Conservation (phyloP, 1,140 invertebrate species). For the Micrasema minimum region DNA sequence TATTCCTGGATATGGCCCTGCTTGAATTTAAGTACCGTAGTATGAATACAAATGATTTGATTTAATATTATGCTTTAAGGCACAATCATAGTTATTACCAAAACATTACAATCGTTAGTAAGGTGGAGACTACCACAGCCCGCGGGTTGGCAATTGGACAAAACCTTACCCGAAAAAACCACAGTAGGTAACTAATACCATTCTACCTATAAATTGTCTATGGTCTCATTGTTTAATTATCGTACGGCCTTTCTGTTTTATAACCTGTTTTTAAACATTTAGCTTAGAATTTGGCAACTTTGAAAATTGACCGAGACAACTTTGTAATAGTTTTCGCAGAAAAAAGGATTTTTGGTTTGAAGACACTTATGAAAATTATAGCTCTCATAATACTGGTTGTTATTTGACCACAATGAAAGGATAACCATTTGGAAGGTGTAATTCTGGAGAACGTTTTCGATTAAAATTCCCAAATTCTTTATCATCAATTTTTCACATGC, state of each 20-base stretch:
- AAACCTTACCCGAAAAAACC: conserved; percentile 23
- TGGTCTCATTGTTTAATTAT: conserved; percentile 29
- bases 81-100: conserved; percentile 54
- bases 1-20: conserved; percentile 15
- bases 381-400: background rate
- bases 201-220: conserved; percentile 17
- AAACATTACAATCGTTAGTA: conserved; percentile 54
- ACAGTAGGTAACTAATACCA: background rate
- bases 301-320: conserved; percentile 4
- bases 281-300: conserved; percentile 1
- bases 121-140: conserved; percentile 31
- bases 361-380: background rate
- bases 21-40: conserved; percentile 12
- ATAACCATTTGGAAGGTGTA: too few species aligned
- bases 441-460: too few species aligned
- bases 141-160: conserved; percentile 49
- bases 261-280: conserved; percentile 24
- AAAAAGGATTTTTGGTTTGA: conserved; percentile 2
- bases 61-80: conserved; percentile 53
- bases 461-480: too few species aligned
- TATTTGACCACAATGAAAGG: background rate
- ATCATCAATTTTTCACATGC: too few species aligned
- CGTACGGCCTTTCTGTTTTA: conserved; percentile 12
- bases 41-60: conserved; percentile 52
- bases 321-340: conserved; percentile 10